Evolutionary conservation across 1,140 invertebrate genomes (phyloP).

Genomic region (Brachionus calyciflorus): DNA sequence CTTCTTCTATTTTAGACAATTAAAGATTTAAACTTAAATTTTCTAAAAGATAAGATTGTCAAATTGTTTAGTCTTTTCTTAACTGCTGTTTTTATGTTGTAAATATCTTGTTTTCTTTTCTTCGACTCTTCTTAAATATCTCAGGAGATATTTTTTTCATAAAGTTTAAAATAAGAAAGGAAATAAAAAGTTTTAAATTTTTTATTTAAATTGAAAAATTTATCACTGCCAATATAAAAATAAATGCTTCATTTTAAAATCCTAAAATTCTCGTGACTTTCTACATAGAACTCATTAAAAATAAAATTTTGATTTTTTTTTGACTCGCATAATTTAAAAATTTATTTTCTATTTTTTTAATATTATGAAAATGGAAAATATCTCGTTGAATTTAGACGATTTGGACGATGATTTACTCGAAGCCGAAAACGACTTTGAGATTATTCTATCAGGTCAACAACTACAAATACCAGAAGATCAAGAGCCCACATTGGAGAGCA

Average conservation of each 20-base stretch:
- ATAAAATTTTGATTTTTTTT: background rate
- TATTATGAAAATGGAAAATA: background rate
- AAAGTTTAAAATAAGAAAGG: too few species aligned
- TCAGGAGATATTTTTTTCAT: too few species aligned
- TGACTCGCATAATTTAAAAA: background rate
- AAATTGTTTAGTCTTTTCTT: too few species aligned
- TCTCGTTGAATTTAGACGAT: conserved; percentile 15
- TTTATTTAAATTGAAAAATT: too few species aligned
- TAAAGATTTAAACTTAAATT: too few species aligned
- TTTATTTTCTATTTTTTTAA: background rate
- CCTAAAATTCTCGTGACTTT: background rate
- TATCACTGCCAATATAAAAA: too few species aligned
- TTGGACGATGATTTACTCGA: conserved; percentile 23
- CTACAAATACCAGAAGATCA: background rate
- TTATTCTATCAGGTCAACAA: background rate
- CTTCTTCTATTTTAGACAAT: too few species aligned
- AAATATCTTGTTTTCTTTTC: too few species aligned
- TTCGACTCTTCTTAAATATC: too few species aligned
- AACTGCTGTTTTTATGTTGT: too few species aligned
- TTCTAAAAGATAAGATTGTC: too few species aligned
- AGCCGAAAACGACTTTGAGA: background rate
- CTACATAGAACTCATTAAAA: background rate
- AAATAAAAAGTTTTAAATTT: too few species aligned
- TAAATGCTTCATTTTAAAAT: background rate
- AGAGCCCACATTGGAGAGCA: conserved; percentile 75